Conservation (phyloP, 2,113 vertebrate species). For the Mesitornis unicolor region DNA sequence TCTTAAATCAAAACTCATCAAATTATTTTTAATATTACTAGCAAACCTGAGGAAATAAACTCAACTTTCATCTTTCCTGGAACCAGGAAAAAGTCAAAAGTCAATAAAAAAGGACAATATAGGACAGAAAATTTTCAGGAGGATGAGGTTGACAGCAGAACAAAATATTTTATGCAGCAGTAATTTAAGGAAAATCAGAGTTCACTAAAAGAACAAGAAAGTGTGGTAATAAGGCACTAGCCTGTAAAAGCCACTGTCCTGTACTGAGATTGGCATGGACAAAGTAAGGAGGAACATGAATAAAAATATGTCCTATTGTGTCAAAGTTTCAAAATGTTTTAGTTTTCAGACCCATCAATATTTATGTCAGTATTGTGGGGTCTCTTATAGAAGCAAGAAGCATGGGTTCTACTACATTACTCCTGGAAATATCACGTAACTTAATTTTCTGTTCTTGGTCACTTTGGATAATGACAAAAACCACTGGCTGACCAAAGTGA, state of each 20-base stretch:
- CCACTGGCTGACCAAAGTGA: background rate
- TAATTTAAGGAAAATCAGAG: background rate
- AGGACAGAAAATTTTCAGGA: background rate
- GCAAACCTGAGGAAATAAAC: background rate
- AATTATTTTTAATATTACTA: background rate
- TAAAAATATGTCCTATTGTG: background rate
- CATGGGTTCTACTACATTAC: background rate
- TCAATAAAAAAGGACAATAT: background rate
- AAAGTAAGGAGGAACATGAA: background rate
- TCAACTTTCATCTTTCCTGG: background rate
- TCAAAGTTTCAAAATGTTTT: background rate
- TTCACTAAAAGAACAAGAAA: background rate
- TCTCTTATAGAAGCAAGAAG: background rate
- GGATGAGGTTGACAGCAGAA: background rate
- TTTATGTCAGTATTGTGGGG: background rate
- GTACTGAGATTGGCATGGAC: background rate
- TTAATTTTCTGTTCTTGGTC: background rate
- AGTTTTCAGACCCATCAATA: background rate
- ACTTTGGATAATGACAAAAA: background rate
- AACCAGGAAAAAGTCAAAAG: too few relatives aligned
- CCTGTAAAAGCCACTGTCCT: background rate
- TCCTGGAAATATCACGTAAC: background rate
- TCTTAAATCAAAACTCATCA: background rate
- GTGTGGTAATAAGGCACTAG: background rate
- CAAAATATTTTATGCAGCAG: background rate